Evolutionary conservation across 1,140 invertebrate species (phyloP), one percentile per base, ranked within the genome.

Genomic region (Lordiphosa clarofinis): DNA sequence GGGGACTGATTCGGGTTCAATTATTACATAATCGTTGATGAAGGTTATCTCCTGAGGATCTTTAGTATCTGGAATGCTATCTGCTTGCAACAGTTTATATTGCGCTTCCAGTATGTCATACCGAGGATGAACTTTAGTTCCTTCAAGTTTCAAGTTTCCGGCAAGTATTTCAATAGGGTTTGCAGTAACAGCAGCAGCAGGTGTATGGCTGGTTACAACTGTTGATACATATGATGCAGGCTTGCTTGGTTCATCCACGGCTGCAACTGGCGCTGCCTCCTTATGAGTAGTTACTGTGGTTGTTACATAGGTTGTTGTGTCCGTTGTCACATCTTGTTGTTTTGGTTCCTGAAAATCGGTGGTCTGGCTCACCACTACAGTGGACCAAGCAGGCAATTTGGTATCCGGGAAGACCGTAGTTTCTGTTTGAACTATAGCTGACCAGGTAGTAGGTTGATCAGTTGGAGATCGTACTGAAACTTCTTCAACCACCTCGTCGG

Each of bases 391-490:
- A 1, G 76, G 78, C 4, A 38, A 15, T 4, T 43, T n/a, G 0
- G 54, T 13, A 3, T 42, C 36, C n/a, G 67, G 61, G 60, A 88
- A 88, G 4, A 84, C 54, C 7, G 65, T 88, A 4, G 68, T 54
- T 49, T 88, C 78, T 8, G 87, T 88, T 64, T 88, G 78, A 13
- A 87, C 70, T 10, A 87, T 71, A n/a, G 86, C 81, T n/a, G 86
- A 87, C 86, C 86, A 88, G 1, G 86, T 88, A 48, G 86, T 88
- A 28, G 86, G 86, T 42, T 86, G 86, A 50, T 84, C 81, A n/a
- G 44, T 79, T 5, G 86, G 86, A 2, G 86, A 88, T 39, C 84
- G 56, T 7, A 88, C 81, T 1, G 73, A 9, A 10, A 88, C 55
- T 63, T 87, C 74, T 4, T 68, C 53, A 9, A 46, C 21, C 5